phyloP scores from a whole-genome alignment of 2,797 vertebrate genomes.

The Pteropus rufus region DNA sequence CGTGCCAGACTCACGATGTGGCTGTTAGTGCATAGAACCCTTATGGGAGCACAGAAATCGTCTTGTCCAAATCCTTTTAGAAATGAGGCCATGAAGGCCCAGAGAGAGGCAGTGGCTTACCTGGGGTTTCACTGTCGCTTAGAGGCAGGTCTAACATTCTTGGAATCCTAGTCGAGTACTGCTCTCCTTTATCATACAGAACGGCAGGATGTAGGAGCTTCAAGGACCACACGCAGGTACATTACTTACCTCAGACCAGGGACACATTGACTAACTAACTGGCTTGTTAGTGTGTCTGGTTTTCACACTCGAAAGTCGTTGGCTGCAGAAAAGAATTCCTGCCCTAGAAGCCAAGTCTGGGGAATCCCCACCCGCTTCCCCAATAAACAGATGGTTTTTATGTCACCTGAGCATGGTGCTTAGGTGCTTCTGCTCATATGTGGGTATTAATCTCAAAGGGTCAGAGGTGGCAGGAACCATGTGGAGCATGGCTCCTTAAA shows the following conservation, averaged over 20 bases:
- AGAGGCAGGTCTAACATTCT: not conserved
- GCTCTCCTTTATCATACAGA: no score
- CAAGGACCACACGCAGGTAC: not conserved
- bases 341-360: not conserved
- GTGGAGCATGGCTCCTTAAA: not conserved
- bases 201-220: not conserved
- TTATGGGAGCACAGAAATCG: not conserved
- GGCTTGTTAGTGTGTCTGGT: not conserved
- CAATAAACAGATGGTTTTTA: fast-evolving
- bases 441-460: not conserved
- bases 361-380: not conserved
- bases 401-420: not conserved
- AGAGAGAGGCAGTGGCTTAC: not conserved
- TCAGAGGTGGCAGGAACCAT: not conserved
- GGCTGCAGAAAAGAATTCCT: not conserved
- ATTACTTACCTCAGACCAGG: not conserved
- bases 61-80: not conserved
- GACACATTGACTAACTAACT: not conserved
- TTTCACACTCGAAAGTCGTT: not conserved
- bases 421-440: fast-evolving
- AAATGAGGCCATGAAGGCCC: not conserved
- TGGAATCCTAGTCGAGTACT: not conserved
- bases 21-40: not conserved
- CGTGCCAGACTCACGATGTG: fast-evolving
- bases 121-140: not conserved